phyloP scores from a whole-genome alignment of 2,113 vertebrate genomes.

The Formicarius rufipectus region DNA sequence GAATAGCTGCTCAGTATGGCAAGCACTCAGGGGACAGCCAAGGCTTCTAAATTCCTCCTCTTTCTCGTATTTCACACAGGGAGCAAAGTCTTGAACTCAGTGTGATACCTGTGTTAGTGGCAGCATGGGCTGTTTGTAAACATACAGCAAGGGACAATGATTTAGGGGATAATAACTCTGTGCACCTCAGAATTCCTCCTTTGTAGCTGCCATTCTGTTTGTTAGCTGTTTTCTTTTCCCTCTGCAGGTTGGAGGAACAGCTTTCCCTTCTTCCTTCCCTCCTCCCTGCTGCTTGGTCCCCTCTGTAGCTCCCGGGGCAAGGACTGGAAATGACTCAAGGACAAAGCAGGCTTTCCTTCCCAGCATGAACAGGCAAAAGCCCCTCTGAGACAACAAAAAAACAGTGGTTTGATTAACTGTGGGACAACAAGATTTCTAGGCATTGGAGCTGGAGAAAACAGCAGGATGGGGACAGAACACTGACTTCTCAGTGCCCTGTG shows the following conservation, averaged over 20 bases:
- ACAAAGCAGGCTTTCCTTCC: background rate
- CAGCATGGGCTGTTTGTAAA: conserved; percentile 11
- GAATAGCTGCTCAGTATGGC: background rate
- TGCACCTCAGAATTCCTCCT: background rate
- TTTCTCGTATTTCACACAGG: background rate
- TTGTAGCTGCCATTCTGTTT: background rate
- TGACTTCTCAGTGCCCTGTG: accelerated
- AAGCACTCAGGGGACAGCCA: background rate
- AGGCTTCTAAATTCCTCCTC: conserved; percentile 43
- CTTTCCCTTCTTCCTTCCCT: background rate
- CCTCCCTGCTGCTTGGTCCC: background rate
- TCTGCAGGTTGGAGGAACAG: background rate
- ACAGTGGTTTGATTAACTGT: background rate
- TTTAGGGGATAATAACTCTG: background rate
- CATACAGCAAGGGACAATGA: background rate
- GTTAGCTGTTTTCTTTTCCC: background rate
- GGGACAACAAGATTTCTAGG: background rate
- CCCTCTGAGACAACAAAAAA: background rate
- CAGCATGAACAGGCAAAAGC: background rate
- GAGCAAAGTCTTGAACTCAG: background rate
- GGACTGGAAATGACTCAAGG: background rate
- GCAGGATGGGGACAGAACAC: background rate
- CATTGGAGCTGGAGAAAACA: background rate
- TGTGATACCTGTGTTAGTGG: background rate
- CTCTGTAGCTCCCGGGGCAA: background rate